Percentiles rank a stretch among this genome's conserved stretches.
These are phyloP conservation scores for Drosophila rhopaloa DNA, from an alignment of 1,140 invertebrate species.

Conservation along the genomic window DNA sequence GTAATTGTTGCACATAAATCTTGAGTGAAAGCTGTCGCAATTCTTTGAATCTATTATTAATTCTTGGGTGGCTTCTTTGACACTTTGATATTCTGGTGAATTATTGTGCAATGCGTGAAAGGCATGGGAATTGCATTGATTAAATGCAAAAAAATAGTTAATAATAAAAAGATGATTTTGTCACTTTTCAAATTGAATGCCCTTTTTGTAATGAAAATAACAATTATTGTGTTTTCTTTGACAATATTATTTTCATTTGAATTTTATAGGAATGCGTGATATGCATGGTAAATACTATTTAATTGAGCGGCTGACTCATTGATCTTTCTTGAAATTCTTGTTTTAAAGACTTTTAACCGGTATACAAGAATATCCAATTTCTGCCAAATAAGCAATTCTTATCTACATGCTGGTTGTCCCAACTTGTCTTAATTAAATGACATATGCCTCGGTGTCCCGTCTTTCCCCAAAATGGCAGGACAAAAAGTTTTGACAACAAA, in stretches of 20 bases:
- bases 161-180: background rate
- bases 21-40: constrained; percentile 23
- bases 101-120: background rate
- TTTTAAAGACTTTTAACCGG: constrained; percentile 1
- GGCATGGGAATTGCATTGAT: constrained; percentile 8
- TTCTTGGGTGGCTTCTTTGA: constrained; percentile 23
- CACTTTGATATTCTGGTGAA: constrained; percentile 6
- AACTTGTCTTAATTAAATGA: constrained; percentile 38
- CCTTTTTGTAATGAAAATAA: background rate
- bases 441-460: constrained; percentile 12
- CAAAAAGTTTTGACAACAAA: constrained; percentile 35
- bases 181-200: background rate
- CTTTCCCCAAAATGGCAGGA: constrained; percentile 24
- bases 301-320: background rate
- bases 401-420: constrained; percentile 7
- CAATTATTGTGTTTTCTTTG: background rate
- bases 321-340: background rate
- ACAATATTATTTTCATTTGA: background rate
- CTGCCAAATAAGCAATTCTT: background rate
- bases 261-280: background rate
- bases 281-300: constrained; percentile 5
- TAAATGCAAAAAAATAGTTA: background rate
- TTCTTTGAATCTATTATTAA: background rate
- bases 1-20: constrained; percentile 33
- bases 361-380: background rate